Evolutionary conservation across 2,888 invertebrate species (phyloP).

Genomic region (Pasiphila rectangulata): DNA sequence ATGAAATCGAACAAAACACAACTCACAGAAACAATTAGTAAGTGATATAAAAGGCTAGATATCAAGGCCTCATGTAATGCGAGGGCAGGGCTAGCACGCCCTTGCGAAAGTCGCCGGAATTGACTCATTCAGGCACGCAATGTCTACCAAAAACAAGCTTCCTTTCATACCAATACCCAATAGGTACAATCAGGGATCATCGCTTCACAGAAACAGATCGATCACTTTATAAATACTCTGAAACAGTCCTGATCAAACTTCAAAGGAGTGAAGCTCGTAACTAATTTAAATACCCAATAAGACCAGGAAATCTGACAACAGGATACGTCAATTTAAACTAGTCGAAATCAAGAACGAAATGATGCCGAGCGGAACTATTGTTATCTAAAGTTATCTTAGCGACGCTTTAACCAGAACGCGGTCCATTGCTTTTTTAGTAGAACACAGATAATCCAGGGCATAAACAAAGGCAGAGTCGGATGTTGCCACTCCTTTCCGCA

Average conservation of each 20-base stretch:
- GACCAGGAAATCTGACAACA: constrained; percentile 72
- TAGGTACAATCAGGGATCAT: constrained; percentile 2
- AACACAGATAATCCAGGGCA: constrained; percentile 29
- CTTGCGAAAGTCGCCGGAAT: constrained; percentile 64
- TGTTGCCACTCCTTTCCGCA: constrained; percentile 30
- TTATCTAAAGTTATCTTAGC: no score
- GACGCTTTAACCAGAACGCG: constrained; percentile 31
- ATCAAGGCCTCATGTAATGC: constrained; percentile 17
- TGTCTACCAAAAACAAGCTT: constrained; percentile 41
- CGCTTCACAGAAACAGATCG: constrained; percentile 36
- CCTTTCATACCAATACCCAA: neutral
- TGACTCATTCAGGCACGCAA: constrained; percentile 45
- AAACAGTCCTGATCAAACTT: constrained; percentile 51
- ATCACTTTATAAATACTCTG: constrained; percentile 40
- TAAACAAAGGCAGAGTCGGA: constrained; percentile 35
- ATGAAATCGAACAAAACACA: no score
- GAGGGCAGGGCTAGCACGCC: constrained; percentile 57
- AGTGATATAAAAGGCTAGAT: no score
- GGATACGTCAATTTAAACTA: constrained; percentile 77
- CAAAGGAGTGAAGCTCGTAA: constrained; percentile 58
- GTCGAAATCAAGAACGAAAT: constrained; percentile 60
- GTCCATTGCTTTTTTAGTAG: constrained; percentile 44
- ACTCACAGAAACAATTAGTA: no score
- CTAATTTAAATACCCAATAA: constrained; percentile 67
- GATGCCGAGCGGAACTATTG: constrained; percentile 52